A percentile compares a stretch with the other conserved stretches of the same genome.
These are phyloP conservation scores for Sacculina carcini DNA, from an alignment of 2,888 invertebrate genomes.

Conservation along the genomic window DNA sequence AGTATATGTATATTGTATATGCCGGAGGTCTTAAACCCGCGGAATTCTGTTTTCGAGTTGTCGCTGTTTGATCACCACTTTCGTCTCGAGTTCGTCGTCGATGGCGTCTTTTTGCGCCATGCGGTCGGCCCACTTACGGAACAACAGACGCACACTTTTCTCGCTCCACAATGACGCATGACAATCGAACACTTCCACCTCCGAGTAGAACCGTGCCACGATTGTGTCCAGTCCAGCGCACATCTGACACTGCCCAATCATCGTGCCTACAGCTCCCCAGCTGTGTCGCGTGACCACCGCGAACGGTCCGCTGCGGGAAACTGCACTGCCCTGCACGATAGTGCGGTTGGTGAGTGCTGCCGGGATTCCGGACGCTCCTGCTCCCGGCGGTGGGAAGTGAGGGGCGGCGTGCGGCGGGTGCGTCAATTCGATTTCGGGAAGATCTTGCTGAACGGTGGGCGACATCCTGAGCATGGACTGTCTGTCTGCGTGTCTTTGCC, in stretches of 20 bases:
- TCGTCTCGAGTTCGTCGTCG: not conserved
- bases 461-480: too few relatives aligned
- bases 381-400: not conserved
- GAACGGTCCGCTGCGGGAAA: not conserved
- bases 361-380: not conserved
- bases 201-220: not conserved
- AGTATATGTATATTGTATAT: too few relatives aligned
- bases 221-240: slow-evolving; percentile 1
- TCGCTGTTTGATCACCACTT: slow-evolving; percentile 2
- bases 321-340: not conserved
- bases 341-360: not conserved
- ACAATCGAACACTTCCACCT: not conserved
- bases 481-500: too few relatives aligned
- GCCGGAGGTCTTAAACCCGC: too few relatives aligned
- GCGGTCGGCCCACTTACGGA: not conserved
- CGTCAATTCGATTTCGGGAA: too few relatives aligned
- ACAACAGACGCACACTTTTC: not conserved
- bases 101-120: not conserved
- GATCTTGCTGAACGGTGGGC: not conserved
- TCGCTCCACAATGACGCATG: not conserved
- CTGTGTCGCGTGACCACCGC: not conserved
- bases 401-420: not conserved
- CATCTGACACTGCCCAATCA: not conserved
- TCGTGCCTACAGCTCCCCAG: not conserved
- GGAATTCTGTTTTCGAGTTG: too few relatives aligned